phyloP scores from a whole-genome alignment of 2,113 vertebrate species.

The Eubucco bourcierii region DNA sequence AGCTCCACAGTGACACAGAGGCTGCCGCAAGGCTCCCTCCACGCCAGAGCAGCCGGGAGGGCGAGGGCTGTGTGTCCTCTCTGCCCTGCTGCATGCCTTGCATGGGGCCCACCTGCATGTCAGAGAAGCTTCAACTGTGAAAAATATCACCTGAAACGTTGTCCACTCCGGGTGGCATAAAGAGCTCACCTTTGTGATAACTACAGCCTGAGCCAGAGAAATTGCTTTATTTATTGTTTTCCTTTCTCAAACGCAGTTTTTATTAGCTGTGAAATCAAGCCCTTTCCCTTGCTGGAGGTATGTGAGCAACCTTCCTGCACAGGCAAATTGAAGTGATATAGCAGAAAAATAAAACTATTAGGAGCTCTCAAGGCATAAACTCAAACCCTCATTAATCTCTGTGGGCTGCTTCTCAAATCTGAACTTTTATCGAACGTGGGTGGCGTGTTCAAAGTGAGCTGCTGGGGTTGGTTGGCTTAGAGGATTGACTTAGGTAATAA shows the following conservation, averaged over 20 bases:
- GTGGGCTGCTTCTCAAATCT: slow-evolving; percentile 29
- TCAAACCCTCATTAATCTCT: slow-evolving; percentile 42
- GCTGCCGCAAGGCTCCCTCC: neutral
- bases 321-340: neutral
- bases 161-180: neutral
- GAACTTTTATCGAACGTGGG: slow-evolving; percentile 11
- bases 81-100: neutral
- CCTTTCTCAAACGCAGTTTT: neutral
- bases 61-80: neutral
- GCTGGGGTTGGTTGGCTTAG: neutral
- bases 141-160: neutral
- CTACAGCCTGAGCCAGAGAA: neutral
- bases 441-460: neutral
- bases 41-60: neutral
- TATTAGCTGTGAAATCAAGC: neutral
- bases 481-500: neutral
- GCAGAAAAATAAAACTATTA: neutral
- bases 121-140: neutral
- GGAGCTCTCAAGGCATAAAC: slow-evolving; percentile 16
- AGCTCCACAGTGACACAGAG: fast-evolving
- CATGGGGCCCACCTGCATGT: neutral
- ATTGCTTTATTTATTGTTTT: neutral
- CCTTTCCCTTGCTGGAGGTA: neutral
- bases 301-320: neutral
- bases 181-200: neutral